Evolutionary conservation across 2,888 invertebrate species (phyloP).

Genomic region (Eupithecia subumbrata): DNA sequence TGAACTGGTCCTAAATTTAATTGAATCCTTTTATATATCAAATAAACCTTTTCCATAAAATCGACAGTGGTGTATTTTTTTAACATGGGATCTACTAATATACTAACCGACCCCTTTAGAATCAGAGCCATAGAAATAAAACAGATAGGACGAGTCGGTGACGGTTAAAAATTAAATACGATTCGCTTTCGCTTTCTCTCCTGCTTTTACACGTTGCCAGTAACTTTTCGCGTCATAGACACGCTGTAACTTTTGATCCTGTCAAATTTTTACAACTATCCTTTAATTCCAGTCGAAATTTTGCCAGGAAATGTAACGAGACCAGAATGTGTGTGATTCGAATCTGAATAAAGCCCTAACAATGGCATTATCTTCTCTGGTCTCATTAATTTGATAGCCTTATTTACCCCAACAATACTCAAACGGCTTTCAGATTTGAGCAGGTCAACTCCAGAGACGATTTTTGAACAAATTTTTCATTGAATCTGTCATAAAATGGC

Average conservation of each 20-base stretch:
- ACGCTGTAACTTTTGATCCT: neutral
- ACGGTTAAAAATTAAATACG: constrained; percentile 55
- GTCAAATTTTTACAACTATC: neutral
- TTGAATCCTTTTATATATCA: constrained; percentile 78
- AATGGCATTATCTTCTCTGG: neutral
- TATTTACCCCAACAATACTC: neutral
- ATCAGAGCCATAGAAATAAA: constrained; percentile 52
- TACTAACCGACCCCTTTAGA: constrained; percentile 66
- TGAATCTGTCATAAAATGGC: neutral
- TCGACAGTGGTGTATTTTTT: constrained; percentile 82
- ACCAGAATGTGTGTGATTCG: neutral
- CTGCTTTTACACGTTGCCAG: constrained; percentile 31
- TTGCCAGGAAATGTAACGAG: neutral
- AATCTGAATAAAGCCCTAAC: neutral
- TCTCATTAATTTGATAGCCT: neutral
- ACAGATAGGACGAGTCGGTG: constrained; percentile 62
- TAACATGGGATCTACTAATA: constrained; percentile 83
- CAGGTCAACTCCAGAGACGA: neutral
- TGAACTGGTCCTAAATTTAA: constrained; percentile 79
- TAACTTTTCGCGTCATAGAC: constrained; percentile 4
- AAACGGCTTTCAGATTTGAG: neutral
- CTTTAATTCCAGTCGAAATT: neutral
- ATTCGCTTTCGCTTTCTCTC: constrained; percentile 61
- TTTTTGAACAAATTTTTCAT: neutral
- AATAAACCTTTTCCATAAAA: constrained; percentile 83